A percentile compares a stretch with the other conserved stretches of the same genome.
phyloP scores from a whole-genome alignment of 2,113 vertebrate genomes.

The Rutilus rutilus region DNA sequence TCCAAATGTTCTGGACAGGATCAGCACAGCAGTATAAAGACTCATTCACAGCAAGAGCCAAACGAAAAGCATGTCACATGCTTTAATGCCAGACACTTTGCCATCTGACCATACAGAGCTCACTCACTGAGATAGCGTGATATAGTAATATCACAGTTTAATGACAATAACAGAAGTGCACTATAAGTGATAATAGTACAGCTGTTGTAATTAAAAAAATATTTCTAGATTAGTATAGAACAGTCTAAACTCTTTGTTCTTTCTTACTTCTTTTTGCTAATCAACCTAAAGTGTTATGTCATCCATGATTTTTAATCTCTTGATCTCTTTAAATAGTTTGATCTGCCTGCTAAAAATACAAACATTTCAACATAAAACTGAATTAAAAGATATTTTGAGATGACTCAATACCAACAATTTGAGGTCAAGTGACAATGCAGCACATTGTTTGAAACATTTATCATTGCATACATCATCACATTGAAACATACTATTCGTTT shows the following conservation, averaged over 20 bases:
- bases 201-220: neutral
- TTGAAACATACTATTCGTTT: no score
- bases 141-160: neutral
- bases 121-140: neutral
- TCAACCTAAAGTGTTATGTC: no score
- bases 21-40: constrained; percentile 35
- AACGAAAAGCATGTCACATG: neutral
- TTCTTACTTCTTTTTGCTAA: neutral
- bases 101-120: constrained; percentile 5
- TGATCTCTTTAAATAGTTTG: no score
- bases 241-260: neutral
- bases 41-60: neutral
- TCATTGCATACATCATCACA: no score
- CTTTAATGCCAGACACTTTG: neutral
- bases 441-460: no score
- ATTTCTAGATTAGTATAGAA: neutral
- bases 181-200: neutral
- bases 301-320: no score
- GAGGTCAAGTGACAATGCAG: no score
- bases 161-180: neutral
- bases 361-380: no score
- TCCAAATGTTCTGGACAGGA: constrained; percentile 53
- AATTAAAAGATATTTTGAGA: no score
- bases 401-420: no score
- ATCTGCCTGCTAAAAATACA: no score